Base-by-base conservation (phyloP, 1,140 invertebrate genomes). In the Oscheius sp. region DNA sequence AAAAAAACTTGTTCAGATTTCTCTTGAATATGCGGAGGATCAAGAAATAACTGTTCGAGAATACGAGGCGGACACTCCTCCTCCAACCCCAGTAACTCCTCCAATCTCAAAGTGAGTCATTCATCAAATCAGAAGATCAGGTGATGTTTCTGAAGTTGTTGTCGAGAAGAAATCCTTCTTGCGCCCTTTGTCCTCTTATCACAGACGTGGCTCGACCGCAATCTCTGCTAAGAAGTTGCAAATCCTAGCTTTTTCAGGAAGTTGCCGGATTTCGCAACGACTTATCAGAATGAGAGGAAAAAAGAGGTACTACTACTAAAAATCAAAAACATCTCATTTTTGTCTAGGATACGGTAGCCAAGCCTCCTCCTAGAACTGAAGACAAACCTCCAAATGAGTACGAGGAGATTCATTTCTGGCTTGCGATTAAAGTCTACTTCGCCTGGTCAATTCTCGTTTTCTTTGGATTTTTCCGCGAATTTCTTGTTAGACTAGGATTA, bases 401-500 rank as follows among this genome's bases (percentile, higher is more conserved):
- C 66, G 72, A 74, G 31, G 26, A 81, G 58, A 71, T 69, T 23
- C 73, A 77, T 61, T 45, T 36, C 4, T 69, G 80, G 23, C 68
- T 80, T 10, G 72, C 78, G 3, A 72, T 81, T 36, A 71, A 77
- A n/a, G 82, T 83, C 18, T 83, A 83, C 46, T 75, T 82, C 63
- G 73, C 81, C 15, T 82, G 81, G 81, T 66, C 83, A 7, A 66
- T 84, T 18, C 69, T 82, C 1, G 68, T 76, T 18, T 18, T 83
- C 10, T 68, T 78, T 36, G 81, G 82, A 1, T 77, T 82, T 32
- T 75, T 82, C 49, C 78, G 81, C 28, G 81, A 84, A 64, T 83
- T 84, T 68, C 65, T 82, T 7, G 66, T 77, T 23, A 49, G 77
- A 42, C 75, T 79, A 29, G 81, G 81, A 23, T 73, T 82, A 52